Evolutionary conservation across 2,113 vertebrate genomes (phyloP).

Genomic region (Crotalus horridus): DNA sequence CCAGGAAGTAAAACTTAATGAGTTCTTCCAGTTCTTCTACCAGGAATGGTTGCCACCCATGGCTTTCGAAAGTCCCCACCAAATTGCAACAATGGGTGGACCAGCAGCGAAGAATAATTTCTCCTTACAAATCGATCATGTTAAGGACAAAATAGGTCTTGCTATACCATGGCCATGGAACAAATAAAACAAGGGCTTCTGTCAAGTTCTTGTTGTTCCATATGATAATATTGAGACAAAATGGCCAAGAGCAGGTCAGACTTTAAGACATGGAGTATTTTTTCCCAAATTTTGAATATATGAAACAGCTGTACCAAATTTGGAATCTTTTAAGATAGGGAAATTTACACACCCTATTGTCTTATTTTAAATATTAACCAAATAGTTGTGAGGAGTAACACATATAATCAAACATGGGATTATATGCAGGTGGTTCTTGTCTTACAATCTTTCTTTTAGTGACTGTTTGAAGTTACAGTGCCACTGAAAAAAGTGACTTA

Average conservation of each 20-base stretch:
- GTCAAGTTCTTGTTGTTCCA: background rate
- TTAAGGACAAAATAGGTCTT: no score
- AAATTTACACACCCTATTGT: constrained; percentile 7
- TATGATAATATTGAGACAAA: background rate
- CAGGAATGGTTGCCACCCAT: background rate
- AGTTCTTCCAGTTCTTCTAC: background rate
- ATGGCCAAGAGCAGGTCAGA: background rate
- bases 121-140: no score
- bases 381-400: background rate
- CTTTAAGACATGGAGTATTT: background rate
- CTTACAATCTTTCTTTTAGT: no score
- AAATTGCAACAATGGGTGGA: no score
- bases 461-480: no score
- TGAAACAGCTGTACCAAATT: background rate
- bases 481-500: no score
- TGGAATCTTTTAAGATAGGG: background rate
- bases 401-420: no score
- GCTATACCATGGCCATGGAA: background rate
- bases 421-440: background rate
- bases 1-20: background rate
- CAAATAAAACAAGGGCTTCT: background rate
- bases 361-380: background rate
- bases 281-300: background rate
- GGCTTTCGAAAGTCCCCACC: background rate
- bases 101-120: no score